Evolutionary conservation across 1,140 invertebrate genomes (phyloP), one percentile per base, ranked within the genome.

Genomic region (Macrobrachium rosenbergii): DNA sequence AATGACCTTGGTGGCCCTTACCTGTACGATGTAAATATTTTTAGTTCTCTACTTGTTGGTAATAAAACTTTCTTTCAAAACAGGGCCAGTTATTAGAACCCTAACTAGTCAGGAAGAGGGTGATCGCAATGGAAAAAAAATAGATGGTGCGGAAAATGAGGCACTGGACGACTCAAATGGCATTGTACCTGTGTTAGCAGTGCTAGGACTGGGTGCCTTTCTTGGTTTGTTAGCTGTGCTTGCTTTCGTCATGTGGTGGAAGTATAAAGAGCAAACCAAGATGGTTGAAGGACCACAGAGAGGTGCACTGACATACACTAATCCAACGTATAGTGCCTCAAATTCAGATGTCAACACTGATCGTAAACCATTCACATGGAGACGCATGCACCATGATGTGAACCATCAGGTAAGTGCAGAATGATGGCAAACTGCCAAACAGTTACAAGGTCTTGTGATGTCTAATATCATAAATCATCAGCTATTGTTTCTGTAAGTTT

Each of bases 251-350:
- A 79, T 77, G 12, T 93, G 92, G 89, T 93, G 92, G 62, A 94
- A 93, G 83, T 92, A 93, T 72, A 93, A 93, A 86, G 91, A 92
- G 60, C 93, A 94, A 90, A 94, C 94, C 75, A 94, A 94, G 84
- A 91, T 93, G 23, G 93, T 94, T 72, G 86, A 90, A 21, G 92
- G 93, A 12, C 93, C 93, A 76, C 93, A 95, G 80, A 92, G 94
- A 83, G 95, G 94, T 67, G 94, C 95, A 0, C 91, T 95, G 78
- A 95, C 95, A 0, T 96, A 96, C 91, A 94, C 95, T 2, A 96
- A 96, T 93, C 96, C 95, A 2, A 96, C 95, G 90, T 96, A 96
- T 90, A 95, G 94, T 89, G 94, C 94, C n/a, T 94, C 94, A 0
- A 93, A 92, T 89, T 92, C 92, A 78, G 93, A 93, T 82, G 92